A percentile compares a stretch with the other conserved stretches of the same genome.
Evolutionary conservation across 1,140 invertebrate species (phyloP).

Genomic region (Cherax destructor): DNA sequence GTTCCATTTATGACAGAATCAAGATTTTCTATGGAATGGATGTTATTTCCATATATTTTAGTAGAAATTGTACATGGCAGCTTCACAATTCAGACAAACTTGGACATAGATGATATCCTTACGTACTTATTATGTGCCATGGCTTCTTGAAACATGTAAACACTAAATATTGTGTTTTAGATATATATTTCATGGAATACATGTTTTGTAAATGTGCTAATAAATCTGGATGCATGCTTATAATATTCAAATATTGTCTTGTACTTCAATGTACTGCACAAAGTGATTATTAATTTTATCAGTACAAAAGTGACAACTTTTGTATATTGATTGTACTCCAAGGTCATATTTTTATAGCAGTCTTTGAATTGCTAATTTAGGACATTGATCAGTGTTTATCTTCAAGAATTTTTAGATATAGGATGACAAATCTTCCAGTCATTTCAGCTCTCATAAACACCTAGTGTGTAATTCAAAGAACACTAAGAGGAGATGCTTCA

Average conservation of each 20-base stretch:
- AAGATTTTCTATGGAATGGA: constrained; percentile 53
- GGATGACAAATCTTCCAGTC: constrained; percentile 68
- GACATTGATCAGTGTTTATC: constrained; percentile 59
- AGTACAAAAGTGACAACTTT: constrained; percentile 69
- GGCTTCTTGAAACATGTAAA: constrained; percentile 63
- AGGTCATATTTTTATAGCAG: constrained; percentile 69
- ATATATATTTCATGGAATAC: constrained; percentile 65
- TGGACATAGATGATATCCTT: constrained; percentile 53
- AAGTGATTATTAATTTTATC: constrained; percentile 63
- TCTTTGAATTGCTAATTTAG: constrained; percentile 60
- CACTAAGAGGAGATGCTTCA: constrained; percentile 32
- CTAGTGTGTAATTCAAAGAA: constrained; percentile 39
- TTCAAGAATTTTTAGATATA: constrained; percentile 56
- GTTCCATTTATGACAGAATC: constrained; percentile 25
- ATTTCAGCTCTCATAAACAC: constrained; percentile 61
- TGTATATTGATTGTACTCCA: constrained; percentile 61
- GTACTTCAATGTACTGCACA: constrained; percentile 68
- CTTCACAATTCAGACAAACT: constrained; percentile 50
- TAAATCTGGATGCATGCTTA: constrained; percentile 65
- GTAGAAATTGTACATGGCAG: constrained; percentile 49
- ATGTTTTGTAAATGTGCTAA: constrained; percentile 68
- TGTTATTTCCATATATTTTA: constrained; percentile 35
- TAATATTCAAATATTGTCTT: constrained; percentile 67
- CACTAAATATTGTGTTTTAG: constrained; percentile 63
- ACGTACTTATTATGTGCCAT: constrained; percentile 68